A percentile compares a stretch with the other conserved stretches of the same genome.
Conservation (phyloP, 2,888 invertebrate genomes). For the Drosophila peninsularis region DNA sequence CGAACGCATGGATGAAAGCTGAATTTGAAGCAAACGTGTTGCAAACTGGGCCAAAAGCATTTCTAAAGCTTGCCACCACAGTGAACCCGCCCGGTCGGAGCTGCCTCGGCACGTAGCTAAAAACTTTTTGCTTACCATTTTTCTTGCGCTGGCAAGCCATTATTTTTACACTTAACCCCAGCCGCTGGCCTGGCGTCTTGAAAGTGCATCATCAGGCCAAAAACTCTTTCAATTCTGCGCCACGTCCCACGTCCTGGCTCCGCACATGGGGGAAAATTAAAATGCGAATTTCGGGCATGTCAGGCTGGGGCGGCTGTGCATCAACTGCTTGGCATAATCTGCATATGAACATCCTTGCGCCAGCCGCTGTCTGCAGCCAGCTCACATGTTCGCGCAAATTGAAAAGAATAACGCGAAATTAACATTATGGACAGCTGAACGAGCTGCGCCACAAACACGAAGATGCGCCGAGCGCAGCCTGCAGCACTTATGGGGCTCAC, state of each 20-base stretch:
- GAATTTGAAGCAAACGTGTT: conserved; percentile 42
- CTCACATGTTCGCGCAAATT: conserved; percentile 47
- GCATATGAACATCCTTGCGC: conserved; percentile 25
- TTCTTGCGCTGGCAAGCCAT: conserved; percentile 73
- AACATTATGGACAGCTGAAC: conserved; percentile 35
- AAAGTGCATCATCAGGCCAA: conserved; percentile 65
- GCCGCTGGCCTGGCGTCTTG: conserved; percentile 25
- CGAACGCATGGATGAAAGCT: conserved; percentile 38
- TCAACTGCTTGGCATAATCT: conserved; percentile 37
- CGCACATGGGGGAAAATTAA: conserved; percentile 29
- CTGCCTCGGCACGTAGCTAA: conserved; percentile 67
- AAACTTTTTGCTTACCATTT: conserved; percentile 74
- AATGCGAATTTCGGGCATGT: conserved; percentile 56
- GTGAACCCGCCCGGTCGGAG: conserved; percentile 16
- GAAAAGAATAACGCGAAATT: conserved; percentile 50
- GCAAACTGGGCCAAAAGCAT: conserved; percentile 71
- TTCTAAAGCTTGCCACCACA: conserved; percentile 51
- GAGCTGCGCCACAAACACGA: neutral
- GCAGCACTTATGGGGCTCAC: neutral
- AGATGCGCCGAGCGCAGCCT: neutral
- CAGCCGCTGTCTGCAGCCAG: neutral
- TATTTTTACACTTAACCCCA: conserved; percentile 64
- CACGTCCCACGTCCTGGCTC: conserved; percentile 2
- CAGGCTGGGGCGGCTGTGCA: conserved; percentile 30
- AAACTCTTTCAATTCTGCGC: conserved; percentile 61